Evolutionary conservation across 2,888 invertebrate genomes (phyloP).

Genomic region (Drosophila flavopinicola): DNA sequence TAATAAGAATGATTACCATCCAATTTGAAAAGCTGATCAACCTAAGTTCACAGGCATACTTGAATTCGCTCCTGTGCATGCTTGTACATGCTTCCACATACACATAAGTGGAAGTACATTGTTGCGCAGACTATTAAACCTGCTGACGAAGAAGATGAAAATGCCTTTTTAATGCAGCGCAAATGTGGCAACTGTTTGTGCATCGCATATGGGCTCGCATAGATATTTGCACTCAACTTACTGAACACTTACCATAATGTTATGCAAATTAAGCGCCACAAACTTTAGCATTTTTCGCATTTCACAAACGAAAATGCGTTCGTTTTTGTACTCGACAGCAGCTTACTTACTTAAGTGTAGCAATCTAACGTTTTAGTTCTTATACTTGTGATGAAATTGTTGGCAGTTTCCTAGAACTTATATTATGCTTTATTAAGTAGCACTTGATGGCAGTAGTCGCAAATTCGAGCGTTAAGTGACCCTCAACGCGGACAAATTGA

Average conservation of each 20-base stretch:
- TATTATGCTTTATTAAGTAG: conserved; percentile 8
- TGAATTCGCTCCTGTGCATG: conserved; percentile 33
- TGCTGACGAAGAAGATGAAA: conserved; percentile 51
- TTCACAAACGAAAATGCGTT: neutral
- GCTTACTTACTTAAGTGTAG: conserved; percentile 19
- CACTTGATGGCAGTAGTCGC: neutral
- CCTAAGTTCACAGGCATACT: neutral
- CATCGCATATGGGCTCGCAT: conserved; percentile 28
- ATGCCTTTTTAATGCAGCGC: conserved; percentile 75
- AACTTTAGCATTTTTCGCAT: conserved; percentile 8
- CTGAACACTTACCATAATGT: conserved; percentile 31
- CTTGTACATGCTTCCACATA: conserved; percentile 6
- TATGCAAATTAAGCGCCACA: conserved; percentile 36
- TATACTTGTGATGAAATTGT: neutral
- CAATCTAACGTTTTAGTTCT: neutral
- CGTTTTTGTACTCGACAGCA: neutral
- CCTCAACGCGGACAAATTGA: conserved; percentile 44
- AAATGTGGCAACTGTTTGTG: conserved; percentile 64
- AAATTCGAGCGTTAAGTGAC: conserved; percentile 28
- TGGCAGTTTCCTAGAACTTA: conserved; percentile 7
- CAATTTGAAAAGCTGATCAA: neutral
- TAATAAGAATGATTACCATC: too few species aligned
- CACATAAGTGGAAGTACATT: conserved; percentile 37
- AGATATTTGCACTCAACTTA: conserved; percentile 41
- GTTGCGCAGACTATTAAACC: conserved; percentile 72